Evolutionary conservation across 2,113 vertebrate species (phyloP).

Genomic region (Pangasianodon hypophthalmus): DNA sequence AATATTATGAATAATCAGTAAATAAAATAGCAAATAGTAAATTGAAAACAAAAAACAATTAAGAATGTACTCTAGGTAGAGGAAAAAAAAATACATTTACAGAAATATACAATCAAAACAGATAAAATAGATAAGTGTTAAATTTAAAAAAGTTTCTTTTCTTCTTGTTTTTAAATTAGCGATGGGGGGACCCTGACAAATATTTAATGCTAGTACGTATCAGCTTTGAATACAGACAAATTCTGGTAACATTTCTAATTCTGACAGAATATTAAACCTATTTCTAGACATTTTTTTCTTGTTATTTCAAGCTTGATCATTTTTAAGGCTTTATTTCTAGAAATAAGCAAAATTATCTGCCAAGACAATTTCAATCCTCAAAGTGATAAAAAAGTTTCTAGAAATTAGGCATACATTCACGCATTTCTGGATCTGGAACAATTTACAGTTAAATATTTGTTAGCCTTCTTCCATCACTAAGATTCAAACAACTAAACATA

Average conservation of each 20-base stretch:
- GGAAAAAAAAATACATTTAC: background rate
- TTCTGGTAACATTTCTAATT: background rate
- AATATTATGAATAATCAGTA: background rate
- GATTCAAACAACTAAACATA: background rate
- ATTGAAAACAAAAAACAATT: background rate
- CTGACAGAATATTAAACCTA: background rate
- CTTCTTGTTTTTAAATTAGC: background rate
- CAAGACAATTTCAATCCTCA: background rate
- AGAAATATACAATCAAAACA: background rate
- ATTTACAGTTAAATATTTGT: background rate
- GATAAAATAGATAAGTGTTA: background rate
- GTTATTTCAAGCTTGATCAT: background rate
- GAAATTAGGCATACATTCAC: background rate
- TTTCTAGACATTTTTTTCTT: background rate
- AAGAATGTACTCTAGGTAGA: background rate
- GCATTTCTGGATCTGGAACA: background rate
- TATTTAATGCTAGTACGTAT: background rate
- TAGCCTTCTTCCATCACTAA: background rate
- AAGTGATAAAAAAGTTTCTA: background rate
- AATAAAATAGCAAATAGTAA: background rate
- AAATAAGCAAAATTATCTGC: background rate
- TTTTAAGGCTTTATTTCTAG: background rate
- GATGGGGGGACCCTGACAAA: background rate
- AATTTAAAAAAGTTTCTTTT: background rate
- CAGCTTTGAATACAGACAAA: background rate